Percentiles rank a stretch among this genome's conserved stretches.
Conservation (phyloP, 2,113 vertebrate species). For the Vulpes ferrilata region DNA sequence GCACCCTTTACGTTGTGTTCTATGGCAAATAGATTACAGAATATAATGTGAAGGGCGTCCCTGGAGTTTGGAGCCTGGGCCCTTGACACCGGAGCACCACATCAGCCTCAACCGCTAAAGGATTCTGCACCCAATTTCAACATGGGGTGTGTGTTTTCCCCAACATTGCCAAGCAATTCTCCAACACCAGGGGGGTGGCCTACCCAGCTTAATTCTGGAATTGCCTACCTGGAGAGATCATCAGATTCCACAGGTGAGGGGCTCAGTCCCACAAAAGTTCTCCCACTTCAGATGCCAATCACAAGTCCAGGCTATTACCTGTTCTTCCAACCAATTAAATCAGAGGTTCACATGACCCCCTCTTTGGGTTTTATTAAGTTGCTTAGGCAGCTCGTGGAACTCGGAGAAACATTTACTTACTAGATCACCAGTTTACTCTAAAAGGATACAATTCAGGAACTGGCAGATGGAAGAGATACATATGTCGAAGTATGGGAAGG, state of each 20-base stretch:
- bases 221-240: not conserved
- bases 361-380: not conserved
- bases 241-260: not conserved
- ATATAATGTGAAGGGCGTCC: not conserved
- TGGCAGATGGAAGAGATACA: not conserved
- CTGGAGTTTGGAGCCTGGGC: not conserved
- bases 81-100: too few species aligned
- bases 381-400: not conserved
- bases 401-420: not conserved
- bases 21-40: not conserved
- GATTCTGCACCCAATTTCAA: not conserved
- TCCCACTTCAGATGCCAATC: not conserved
- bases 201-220: not conserved
- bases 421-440: not conserved
- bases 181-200: not conserved
- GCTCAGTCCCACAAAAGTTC: not conserved
- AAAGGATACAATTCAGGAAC: not conserved
- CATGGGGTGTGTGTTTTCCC: not conserved
- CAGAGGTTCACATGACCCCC: not conserved
- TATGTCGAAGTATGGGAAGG: not conserved
- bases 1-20: not conserved
- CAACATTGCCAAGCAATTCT: not conserved
- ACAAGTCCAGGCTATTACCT: not conserved
- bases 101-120: not conserved
- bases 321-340: not conserved